A percentile compares a stretch with the other conserved stretches of the same genome.
Evolutionary conservation across 2,888 invertebrate species (phyloP).

Genomic region (Meloe dianella): DNA sequence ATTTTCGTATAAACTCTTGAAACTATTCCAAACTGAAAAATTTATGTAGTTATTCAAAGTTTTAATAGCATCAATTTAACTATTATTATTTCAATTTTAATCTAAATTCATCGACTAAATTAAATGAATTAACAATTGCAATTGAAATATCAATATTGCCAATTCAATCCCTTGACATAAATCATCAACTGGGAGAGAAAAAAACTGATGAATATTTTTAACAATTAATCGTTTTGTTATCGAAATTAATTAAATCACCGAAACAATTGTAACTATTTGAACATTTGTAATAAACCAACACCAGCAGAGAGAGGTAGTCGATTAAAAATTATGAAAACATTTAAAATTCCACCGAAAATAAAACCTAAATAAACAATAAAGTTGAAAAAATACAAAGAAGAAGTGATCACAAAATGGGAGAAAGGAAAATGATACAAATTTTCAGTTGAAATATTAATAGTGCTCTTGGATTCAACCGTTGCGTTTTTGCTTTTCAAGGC

Average conservation of each 20-base stretch:
- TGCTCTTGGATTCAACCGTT: background rate
- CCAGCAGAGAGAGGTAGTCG: background rate
- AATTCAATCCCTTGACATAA: background rate
- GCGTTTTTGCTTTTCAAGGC: background rate
- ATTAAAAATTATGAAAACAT: conserved; percentile 11
- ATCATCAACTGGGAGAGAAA: background rate
- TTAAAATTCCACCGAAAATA: background rate
- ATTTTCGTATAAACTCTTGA: too few relatives aligned
- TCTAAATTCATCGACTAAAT: background rate
- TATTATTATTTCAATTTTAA: conserved; percentile 8
- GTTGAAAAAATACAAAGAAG: background rate
- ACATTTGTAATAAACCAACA: background rate
- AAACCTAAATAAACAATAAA: conserved; percentile 8
- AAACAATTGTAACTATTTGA: background rate
- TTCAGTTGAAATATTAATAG: conserved; percentile 8
- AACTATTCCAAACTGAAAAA: too few relatives aligned
- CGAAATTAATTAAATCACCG: too few relatives aligned
- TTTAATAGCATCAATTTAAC: background rate
- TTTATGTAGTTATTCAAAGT: too few relatives aligned
- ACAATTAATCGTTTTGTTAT: too few relatives aligned
- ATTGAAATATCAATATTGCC: background rate
- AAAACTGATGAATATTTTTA: background rate
- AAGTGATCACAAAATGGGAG: background rate
- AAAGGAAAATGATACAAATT: background rate
- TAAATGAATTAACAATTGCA: conserved; percentile 2